phyloP scores from a whole-genome alignment of 2,113 vertebrate genomes.

The Antigone vipio region DNA sequence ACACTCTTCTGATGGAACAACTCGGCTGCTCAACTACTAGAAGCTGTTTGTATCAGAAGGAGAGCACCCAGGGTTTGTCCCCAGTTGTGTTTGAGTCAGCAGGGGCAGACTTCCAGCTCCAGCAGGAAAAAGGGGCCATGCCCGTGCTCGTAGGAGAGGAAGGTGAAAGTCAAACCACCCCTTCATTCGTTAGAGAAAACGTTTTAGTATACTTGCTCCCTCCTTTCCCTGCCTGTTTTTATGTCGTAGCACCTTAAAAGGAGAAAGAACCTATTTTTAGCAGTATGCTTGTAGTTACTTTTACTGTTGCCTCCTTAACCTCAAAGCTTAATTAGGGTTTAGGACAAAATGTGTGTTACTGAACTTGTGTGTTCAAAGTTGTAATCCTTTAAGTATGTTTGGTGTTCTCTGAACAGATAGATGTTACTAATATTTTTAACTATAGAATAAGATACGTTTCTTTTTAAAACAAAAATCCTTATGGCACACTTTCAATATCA shows the following conservation, averaged over 20 bases:
- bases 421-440: not conserved
- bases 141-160: not conserved
- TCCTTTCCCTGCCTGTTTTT: not conserved
- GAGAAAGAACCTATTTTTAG: not conserved
- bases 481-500: not conserved
- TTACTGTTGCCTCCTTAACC: not conserved
- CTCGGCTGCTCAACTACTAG: not conserved
- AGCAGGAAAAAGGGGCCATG: not conserved
- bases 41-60: not conserved
- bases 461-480: not conserved
- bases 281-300: not conserved
- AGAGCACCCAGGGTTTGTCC: not conserved
- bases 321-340: not conserved
- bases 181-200: not conserved
- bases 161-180: not conserved
- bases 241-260: not conserved
- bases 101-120: not conserved
- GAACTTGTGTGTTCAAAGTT: not conserved
- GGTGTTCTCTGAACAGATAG: not conserved
- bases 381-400: not conserved
- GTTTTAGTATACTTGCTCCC: not conserved
- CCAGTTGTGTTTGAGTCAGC: not conserved
- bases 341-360: not conserved
- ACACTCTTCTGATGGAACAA: not conserved
- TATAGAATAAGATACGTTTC: not conserved